phyloP scores from a whole-genome alignment of 2,888 invertebrate species.

The Lasioglossum lativentre region DNA sequence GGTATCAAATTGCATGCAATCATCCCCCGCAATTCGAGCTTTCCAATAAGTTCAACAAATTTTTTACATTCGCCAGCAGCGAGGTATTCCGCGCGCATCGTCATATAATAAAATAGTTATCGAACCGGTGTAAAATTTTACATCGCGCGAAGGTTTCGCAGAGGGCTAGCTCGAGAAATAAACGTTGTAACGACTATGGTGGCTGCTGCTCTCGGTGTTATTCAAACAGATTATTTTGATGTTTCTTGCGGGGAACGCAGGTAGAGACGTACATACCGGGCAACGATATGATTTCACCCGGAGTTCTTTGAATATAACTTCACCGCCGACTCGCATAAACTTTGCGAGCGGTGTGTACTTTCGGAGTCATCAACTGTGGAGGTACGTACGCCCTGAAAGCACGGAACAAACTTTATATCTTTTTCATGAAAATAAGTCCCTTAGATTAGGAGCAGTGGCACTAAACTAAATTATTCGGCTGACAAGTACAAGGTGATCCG shows the following conservation, averaged over 20 bases:
- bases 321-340: conserved; percentile 60
- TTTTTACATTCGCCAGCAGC: neutral
- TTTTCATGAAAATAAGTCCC: conserved; percentile 70
- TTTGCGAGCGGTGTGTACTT: conserved; percentile 63
- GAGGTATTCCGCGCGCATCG: neutral
- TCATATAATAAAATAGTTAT: conserved; percentile 3
- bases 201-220: conserved; percentile 32
- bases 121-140: conserved; percentile 44
- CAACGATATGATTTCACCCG: conserved; percentile 59
- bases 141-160: conserved; percentile 27
- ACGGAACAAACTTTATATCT: conserved; percentile 62
- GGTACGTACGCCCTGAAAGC: conserved; percentile 56
- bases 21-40: neutral
- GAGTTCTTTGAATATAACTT: conserved; percentile 60
- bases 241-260: conserved; percentile 33
- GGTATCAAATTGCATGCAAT: neutral
- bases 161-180: conserved; percentile 17
- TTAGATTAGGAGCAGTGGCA: conserved; percentile 51
- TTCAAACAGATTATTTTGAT: conserved; percentile 66
- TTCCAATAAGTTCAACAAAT: neutral
- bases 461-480: conserved; percentile 60
- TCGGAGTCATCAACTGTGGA: conserved; percentile 66
- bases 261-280: conserved; percentile 38
- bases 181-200: conserved; percentile 11
- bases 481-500: conserved; percentile 51